These are phyloP conservation scores for Camponotus fellah DNA, from an alignment of 2,888 invertebrate species.

Conservation along the genomic window DNA sequence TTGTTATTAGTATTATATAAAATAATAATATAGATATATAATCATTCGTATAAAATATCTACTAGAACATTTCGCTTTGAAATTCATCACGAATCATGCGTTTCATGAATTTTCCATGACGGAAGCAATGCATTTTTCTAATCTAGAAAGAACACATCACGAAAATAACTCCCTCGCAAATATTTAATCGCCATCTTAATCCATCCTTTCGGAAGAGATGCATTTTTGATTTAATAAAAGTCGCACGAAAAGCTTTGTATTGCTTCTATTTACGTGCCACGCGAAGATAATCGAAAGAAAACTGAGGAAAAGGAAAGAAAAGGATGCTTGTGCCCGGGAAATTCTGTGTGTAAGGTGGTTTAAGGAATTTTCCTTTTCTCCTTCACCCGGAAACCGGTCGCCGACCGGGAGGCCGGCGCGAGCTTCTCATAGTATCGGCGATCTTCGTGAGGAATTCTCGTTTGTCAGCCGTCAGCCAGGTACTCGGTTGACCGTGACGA, in stretches of 20 bases:
- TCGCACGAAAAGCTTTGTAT: neutral
- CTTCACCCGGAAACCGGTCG: conserved; percentile 72
- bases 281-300: neutral
- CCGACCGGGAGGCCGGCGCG: conserved; percentile 55
- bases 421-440: conserved; percentile 63
- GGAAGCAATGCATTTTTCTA: neutral
- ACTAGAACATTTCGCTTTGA: neutral
- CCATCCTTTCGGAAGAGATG: neutral
- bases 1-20: neutral
- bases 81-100: neutral
- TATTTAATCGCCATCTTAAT: neutral
- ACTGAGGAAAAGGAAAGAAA: neutral
- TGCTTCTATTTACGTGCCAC: neutral
- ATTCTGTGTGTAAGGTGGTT: conserved; percentile 47
- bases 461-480: conserved; percentile 73
- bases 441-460: conserved; percentile 74
- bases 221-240: neutral
- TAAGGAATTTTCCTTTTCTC: conserved; percentile 58
- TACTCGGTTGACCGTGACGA: conserved; percentile 70
- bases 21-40: neutral
- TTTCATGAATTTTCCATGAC: neutral
- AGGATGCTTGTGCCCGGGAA: neutral
- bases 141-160: neutral
- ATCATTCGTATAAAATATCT: neutral
- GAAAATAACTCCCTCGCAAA: neutral